Conservation (phyloP, 1,140 invertebrate genomes). For the Hyphantria cunea region DNA sequence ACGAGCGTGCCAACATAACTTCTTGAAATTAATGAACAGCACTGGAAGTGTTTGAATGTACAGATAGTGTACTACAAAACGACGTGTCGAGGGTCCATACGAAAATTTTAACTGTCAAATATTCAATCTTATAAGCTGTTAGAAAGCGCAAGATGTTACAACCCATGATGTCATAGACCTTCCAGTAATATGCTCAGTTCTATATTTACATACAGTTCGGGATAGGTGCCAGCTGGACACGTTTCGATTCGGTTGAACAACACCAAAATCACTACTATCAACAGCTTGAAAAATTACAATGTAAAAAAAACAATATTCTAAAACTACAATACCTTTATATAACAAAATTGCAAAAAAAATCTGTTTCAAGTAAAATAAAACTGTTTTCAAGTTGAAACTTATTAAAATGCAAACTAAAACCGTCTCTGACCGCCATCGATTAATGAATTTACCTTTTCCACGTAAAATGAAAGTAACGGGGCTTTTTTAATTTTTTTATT, state of each 20-base stretch:
- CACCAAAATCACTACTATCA: neutral
- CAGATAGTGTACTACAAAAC: too few relatives aligned
- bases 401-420: neutral
- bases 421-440: neutral
- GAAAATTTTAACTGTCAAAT: constrained; percentile 1
- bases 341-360: too few relatives aligned
- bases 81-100: neutral
- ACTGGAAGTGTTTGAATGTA: too few relatives aligned
- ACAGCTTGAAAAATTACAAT: neutral
- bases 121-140: constrained; percentile 3
- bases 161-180: constrained; percentile 50
- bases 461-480: too few relatives aligned
- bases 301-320: neutral
- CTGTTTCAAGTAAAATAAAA: neutral
- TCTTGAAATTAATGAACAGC: too few relatives aligned
- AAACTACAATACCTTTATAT: neutral
- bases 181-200: constrained; percentile 56
- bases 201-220: constrained; percentile 61
- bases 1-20: neutral
- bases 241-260: constrained; percentile 23
- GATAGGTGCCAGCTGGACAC: constrained; percentile 60
- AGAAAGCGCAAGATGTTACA: constrained; percentile 33
- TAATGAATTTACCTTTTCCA: too few relatives aligned
- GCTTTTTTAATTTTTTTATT: too few relatives aligned
- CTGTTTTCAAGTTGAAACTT: neutral